Evolutionary conservation across 2,113 vertebrate species (phyloP), one percentile per base, ranked within the genome.

Genomic region (Platysternon megacephalum): DNA sequence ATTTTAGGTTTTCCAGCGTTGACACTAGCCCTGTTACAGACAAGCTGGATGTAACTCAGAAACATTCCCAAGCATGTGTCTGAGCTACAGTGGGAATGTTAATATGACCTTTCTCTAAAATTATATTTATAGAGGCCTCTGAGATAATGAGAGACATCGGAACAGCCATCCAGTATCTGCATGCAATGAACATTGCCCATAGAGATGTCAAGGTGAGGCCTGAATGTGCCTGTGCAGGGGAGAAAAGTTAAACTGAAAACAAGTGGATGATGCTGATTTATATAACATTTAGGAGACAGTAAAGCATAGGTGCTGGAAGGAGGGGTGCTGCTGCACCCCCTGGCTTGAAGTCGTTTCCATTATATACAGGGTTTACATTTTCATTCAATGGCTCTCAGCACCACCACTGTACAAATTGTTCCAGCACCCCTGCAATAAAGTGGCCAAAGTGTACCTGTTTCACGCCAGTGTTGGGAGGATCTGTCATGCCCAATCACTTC

Each of bases 101-200:
- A 97, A 97, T 95, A 91, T 97, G 96, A 97, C 95, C 97, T 97
- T 98, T 98, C 94, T 96, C 83, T 93, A 44, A 95, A 53, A 94
- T 79, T 92, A 51, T 96, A 44, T 96, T 96, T 96, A 44, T 98
- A 99, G 99, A 99, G 98, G 99, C 98, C 11, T 99, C 99, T 49
- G 99, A 99, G 97, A 99, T 99, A 91, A 99, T 99, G 99, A 98
- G 98, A 80, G 99, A 99, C 97, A 99, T 99, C 3, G 99, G 99
- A 76, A 99, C 98, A 11, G 99, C 99, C 96, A 99, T 99, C 81
- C 98, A 99, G 74, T 99, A 98, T 82, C 99, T 99, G 85, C 99
- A 99, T 95, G 98, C 98, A 79, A 98, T 99, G 93, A 98, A 99
- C 97, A 99, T 99, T 0, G 99, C 99, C 3, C 99, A 99, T 97